Conservation (phyloP, 2,113 vertebrate genomes). For the Sinocyclocheilus grahami region DNA sequence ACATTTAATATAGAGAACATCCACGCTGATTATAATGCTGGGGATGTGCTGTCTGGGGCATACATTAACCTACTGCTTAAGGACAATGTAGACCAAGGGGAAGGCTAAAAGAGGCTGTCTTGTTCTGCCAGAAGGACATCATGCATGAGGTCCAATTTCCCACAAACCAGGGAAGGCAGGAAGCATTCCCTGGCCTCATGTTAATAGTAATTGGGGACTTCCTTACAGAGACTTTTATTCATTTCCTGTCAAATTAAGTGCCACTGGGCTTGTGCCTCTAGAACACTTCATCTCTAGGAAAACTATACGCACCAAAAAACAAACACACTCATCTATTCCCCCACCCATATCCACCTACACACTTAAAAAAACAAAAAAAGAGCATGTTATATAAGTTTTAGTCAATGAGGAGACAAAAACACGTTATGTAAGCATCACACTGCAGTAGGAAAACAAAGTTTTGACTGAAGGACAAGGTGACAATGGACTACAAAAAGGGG, state of each 20-base stretch:
- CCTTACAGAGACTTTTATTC: slow-evolving; percentile 35
- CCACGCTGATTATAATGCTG: slow-evolving; percentile 16
- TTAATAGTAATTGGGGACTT: slow-evolving; percentile 46
- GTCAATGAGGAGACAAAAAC: slow-evolving; percentile 53
- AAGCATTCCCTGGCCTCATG: not conserved
- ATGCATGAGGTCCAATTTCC: slow-evolving; percentile 11
- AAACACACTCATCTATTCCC: slow-evolving; percentile 21
- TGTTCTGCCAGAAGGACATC: slow-evolving; percentile 40
- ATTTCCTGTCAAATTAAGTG: slow-evolving; percentile 41
- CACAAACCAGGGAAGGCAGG: not conserved
- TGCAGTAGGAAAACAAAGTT: slow-evolving; percentile 30
- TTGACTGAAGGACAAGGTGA: slow-evolving; percentile 57
- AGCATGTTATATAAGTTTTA: slow-evolving; percentile 45
- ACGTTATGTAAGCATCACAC: slow-evolving; percentile 57
- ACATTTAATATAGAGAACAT: slow-evolving; percentile 51
- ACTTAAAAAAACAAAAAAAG: not conserved
- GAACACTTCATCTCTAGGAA: not conserved
- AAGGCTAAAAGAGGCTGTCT: slow-evolving; percentile 1
- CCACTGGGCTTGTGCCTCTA: slow-evolving; percentile 12
- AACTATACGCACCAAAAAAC: not conserved
- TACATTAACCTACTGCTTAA: slow-evolving; percentile 46
- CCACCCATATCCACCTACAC: not conserved
- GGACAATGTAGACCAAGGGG: slow-evolving; percentile 23
- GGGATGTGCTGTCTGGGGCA: slow-evolving; percentile 12
- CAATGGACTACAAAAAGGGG: slow-evolving; percentile 53